Percentiles rank a stretch among this genome's conserved stretches.
phyloP scores from a whole-genome alignment of 2,113 vertebrate genomes.

The Nipponia nippon region DNA sequence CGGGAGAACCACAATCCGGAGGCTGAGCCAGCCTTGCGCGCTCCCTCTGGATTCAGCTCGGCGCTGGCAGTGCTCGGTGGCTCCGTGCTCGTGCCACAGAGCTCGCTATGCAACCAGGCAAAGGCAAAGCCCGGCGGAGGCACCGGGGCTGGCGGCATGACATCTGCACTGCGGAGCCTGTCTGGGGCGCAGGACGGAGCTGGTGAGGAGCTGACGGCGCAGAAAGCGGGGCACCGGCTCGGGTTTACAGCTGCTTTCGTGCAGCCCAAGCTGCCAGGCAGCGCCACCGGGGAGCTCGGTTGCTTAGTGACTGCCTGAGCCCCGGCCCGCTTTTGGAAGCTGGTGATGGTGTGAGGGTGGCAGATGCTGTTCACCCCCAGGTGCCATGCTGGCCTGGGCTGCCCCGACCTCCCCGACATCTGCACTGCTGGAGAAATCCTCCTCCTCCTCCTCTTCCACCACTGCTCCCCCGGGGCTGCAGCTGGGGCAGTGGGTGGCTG shows the following conservation, averaged over 20 bases:
- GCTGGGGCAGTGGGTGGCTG: not conserved
- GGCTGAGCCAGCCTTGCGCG: not conserved
- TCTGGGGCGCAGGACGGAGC: not conserved
- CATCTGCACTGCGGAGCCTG: not conserved
- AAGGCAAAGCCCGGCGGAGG: not conserved
- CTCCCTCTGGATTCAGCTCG: not conserved
- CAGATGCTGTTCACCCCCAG: not conserved
- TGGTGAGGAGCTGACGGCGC: not conserved
- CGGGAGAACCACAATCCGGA: not conserved
- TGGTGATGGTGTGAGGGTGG: not conserved
- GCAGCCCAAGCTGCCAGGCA: not conserved
- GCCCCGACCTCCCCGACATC: not conserved
- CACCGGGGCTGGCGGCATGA: accelerated
- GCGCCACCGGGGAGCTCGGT: not conserved
- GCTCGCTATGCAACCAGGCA: accelerated
- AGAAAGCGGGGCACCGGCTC: not conserved
- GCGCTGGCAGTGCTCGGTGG: not conserved
- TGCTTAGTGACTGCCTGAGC: constrained; percentile 3
- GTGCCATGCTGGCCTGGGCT: not conserved
- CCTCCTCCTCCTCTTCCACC: not conserved
- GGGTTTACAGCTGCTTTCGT: not conserved
- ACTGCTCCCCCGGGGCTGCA: not conserved
- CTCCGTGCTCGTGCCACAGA: not conserved
- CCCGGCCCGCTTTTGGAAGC: not conserved
- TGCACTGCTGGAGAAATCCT: accelerated